Base-by-base conservation (phyloP, 2,113 vertebrate genomes). In the Lonchura striata region DNA sequence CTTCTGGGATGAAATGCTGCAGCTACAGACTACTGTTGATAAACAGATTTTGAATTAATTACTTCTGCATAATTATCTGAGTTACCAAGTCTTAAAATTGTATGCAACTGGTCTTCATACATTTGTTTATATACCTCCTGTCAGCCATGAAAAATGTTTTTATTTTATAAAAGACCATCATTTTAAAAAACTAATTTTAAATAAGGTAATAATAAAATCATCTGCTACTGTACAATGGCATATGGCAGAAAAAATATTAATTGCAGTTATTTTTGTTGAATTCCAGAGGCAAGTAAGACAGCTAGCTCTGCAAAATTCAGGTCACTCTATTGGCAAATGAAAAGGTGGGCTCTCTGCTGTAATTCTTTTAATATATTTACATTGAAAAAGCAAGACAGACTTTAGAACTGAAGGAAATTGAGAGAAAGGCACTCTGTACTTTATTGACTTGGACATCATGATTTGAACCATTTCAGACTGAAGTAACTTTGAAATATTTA, bases 41-140 rank as follows among this genome's bases (percentile, higher is more conserved):
- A 98, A 98, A 98, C 97, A 98, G 97, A 98, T 97, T 98, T 97
- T 95, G 96, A 98, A 98, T 98, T 98, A 98, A 98, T 98, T 98
- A 98, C 96, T 98, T 97, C 95, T 96, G 94, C 97, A 98, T 98
- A 98, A 98, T 98, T 97, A 97, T 96, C 65, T 85, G 83, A 97
- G 76, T 88, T 95, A 97, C 90, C 83, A 96, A 96, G 59, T 91
- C 94, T 96, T 96, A 92, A 97, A 97, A 96, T n/a, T 81, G 77
- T 97, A 97, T 86, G 90, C 59, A 97, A 97, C 88, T 95, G 78
- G 85, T 97, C 92, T 91, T 94, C 91, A 47, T 93, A 75, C 30
- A 90, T 91, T 96, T 83, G 65, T 96, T 97, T 95, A 95, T 82
- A 90, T 49, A 54, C 41, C 47, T 92, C 71, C 80, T 96, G 60